Conservation (phyloP, 1,140 invertebrate genomes). For the Ooceraea biroi region DNA sequence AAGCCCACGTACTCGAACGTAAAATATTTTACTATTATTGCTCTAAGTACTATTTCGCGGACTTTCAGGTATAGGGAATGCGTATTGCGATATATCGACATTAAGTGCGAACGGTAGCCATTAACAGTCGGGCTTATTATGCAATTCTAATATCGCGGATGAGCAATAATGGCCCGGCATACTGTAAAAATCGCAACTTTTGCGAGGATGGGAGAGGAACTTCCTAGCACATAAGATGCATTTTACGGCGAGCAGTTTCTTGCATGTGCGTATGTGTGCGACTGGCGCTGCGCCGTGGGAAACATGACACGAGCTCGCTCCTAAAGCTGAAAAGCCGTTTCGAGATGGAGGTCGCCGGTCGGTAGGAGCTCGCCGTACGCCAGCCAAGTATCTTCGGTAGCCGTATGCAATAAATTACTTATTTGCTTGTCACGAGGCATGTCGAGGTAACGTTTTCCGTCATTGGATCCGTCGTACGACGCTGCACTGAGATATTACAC, state of each 20-base stretch:
- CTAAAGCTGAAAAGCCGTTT: slow-evolving; percentile 72
- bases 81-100: neutral
- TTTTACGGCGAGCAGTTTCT: slow-evolving; percentile 67
- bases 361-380: slow-evolving; percentile 17
- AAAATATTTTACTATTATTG: neutral
- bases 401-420: slow-evolving; percentile 71
- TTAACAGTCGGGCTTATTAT: slow-evolving; percentile 18
- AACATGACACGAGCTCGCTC: slow-evolving; percentile 71
- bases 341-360: slow-evolving; percentile 69
- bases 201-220: neutral
- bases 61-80: slow-evolving; percentile 17
- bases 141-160: slow-evolving; percentile 44
- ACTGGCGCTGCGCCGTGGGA: slow-evolving; percentile 68
- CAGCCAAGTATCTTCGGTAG: slow-evolving; percentile 6
- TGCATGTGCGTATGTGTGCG: slow-evolving; percentile 64
- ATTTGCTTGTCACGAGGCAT: slow-evolving; percentile 64
- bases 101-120: slow-evolving; percentile 35
- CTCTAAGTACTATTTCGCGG: neutral
- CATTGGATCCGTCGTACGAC: slow-evolving; percentile 48
- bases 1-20: neutral
- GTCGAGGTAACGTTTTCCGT: slow-evolving; percentile 43
- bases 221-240: slow-evolving; percentile 61
- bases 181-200: slow-evolving; percentile 59
- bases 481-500: slow-evolving; percentile 3
- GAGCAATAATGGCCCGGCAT: slow-evolving; percentile 13